Base-by-base conservation (phyloP, 1,140 invertebrate genomes). In the Drosophila rufa region DNA sequence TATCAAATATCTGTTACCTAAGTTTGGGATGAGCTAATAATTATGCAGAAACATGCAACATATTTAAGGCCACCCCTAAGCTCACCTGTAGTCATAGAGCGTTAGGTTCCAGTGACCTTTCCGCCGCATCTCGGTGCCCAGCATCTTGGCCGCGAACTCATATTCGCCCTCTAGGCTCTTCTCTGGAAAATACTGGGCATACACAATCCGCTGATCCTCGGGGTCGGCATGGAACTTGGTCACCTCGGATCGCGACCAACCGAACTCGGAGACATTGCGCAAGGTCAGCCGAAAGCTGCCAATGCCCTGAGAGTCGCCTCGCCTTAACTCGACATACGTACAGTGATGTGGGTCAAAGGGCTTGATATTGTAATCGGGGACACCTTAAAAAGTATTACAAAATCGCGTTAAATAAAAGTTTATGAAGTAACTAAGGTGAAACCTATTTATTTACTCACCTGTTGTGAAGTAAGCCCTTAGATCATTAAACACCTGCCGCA, bases 161-260 rank as follows among this genome's bases (percentile, higher is more conserved):
- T 96, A 97, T 51, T 95, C 93, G 7, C 96, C 96, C 45, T 94
- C 92, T 1, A 97, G 86, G 65, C 93, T 95, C 80, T 97, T 97
- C 67, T 96, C 96, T 2, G 96, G 96, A 84, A 97, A 97, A 91
- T 95, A 96, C 93, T 97, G 96, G 0, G 96, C 95, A 80, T 96
- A 96, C 47, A 96, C 94, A 3, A 96, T 95, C 25, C 93, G 93
- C 27, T 95, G 92, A 60, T 95, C 95, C 17, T 94, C 93, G 84
- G 94, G 94, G 76, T 96, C 95, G n/a, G 93, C 96, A 87, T 96
- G 97, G 92, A 96, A 96, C 93, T 96, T 96, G 7, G 95, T 97
- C 42, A 97, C 95, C 93, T 96, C 95, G 9, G 96, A 97, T 1
- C 93, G 83, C 0, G 95, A 94, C 97, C 97, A 97, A 22, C 97